Evolutionary conservation across 2,888 invertebrate species (phyloP), one percentile per base, ranked within the genome.

Genomic region (Operophtera brumata): DNA sequence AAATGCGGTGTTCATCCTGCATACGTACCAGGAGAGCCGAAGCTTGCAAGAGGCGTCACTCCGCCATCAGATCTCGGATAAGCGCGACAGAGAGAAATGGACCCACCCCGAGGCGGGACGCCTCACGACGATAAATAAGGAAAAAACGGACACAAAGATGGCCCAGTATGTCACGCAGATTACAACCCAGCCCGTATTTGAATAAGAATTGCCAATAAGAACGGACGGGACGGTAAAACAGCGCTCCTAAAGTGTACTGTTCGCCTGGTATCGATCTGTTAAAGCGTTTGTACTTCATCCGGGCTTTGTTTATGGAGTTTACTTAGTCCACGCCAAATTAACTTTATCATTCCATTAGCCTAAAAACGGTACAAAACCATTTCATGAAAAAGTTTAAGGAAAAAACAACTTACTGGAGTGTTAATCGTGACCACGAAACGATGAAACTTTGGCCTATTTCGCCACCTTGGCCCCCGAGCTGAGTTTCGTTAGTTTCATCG

Each of bases 201-300:
- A 89, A 88, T 89, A 85, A 82, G 84, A 86, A 88, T 88, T 81
- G 86, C 81, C 83, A 86, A 86, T 85, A 86, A 84, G 73, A 71
- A 75, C 61, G 72, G 74, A 45, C 61, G 71, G 55, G 70, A 59
- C 71, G 74, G 70, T 79, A 79, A 74, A 78, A 77, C 75, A 75
- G 71, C 72, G 71, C 74, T 77, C 73, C 73, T 72, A 67, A 75
- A 78, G 73, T 73, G 72, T 79, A 68, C 78, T 78, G 76, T 63
- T 70, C 69, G 74, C 78, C 78, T 78, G 69, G 73, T 80, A 82
- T 82, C 72, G 83, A 85, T 84, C 76, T 69, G 66, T 70, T 69
- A 66, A 71, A 73, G 59, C 67, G 62, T 64, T 67, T 64, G 54
- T 58, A 59, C 4, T 20, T 20, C 20, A 4, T 20, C 20, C 59